These are phyloP conservation scores for Drosophila ercepeae DNA, from an alignment of 1,140 invertebrate species.

Conservation along the genomic window DNA sequence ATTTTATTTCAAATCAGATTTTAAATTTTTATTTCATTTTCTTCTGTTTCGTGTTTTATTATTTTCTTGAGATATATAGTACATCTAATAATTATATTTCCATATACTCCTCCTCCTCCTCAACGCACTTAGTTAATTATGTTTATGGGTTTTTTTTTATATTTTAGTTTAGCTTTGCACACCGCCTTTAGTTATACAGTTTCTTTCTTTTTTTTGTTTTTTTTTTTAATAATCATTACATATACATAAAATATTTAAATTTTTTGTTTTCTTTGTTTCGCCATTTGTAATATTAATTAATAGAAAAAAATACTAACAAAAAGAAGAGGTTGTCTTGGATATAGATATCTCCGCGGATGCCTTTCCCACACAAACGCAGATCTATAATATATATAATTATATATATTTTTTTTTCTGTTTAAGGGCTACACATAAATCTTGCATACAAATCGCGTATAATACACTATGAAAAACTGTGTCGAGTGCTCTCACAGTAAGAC, in stretches of 20 bases:
- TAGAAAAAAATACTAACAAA: conserved; percentile 79
- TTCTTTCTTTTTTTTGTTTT: neutral
- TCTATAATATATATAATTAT: conserved; percentile 18
- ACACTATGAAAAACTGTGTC: conserved; percentile 41
- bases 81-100: conserved; percentile 21
- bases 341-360: conserved; percentile 59
- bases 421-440: conserved; percentile 28
- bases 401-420: conserved; percentile 16
- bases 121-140: conserved; percentile 27
- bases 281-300: conserved; percentile 68
- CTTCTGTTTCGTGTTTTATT: conserved; percentile 12
- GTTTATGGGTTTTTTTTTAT: too few species aligned
- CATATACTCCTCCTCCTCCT: conserved; percentile 13
- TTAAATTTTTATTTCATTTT: neutral
- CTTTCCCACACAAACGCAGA: conserved; percentile 14
- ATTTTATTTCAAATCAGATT: conserved; percentile 21
- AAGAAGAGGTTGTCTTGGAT: conserved; percentile 71
- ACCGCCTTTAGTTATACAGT: conserved; percentile 6
- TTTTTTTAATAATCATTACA: conserved; percentile 32
- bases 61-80: conserved; percentile 29
- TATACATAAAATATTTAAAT: conserved; percentile 49
- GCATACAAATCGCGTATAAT: conserved; percentile 54
- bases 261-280: conserved; percentile 19
- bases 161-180: too few species aligned
- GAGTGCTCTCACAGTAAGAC: conserved; percentile 16